Base-by-base conservation (phyloP, 2,797 vertebrate genomes). In the Novumbra hubbsi region DNA sequence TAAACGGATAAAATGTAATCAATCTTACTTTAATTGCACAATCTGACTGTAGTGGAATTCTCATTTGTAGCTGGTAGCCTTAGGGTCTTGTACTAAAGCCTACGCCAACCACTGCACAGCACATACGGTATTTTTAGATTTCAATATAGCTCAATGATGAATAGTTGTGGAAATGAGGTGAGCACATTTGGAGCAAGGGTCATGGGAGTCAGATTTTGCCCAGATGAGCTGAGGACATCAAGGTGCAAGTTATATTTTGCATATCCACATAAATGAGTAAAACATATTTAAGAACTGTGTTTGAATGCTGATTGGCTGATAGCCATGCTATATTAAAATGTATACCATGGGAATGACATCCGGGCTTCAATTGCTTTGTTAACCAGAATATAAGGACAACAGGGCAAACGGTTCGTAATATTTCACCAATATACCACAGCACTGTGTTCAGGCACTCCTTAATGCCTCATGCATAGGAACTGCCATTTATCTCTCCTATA, bases 71-170 rank as follows among this genome's bases (percentile, higher is more conserved):
- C 1, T 57, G n/a, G 9, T 21, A 32, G 62, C 62, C 62, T 64
- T 28, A 16, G 62, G 24, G 62, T 64, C 16, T 32, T 32, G 2
- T 30, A 30, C 62, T 32, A 17, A 64, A 64, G 1, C 62, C 28
- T 64, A 64, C 62, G 16, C 27, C 62, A 64, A 28, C 62, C 62
- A 64, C 62, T 64, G 62, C 62, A 64, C 62, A 28, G 28, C 62
- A 64, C 15, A 16, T 16, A 17, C 28, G 15, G 62, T 64, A 64
- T 64, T 64, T 64, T 32, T 64, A 64, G 62, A 64, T 17, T 30
- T 64, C n/a, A 16, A 32, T 30, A 64, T 32, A 30, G 62, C 62
- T 28, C 28, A 64, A 32, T 28, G 5, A 16, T 64, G 28, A 64
- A 32, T 14, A 17, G 62, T 64, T 32, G 62, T 64, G 62, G 62